Evolutionary conservation across 2,797 vertebrate species (phyloP).

Genomic region (Pelobates cultripes): DNA sequence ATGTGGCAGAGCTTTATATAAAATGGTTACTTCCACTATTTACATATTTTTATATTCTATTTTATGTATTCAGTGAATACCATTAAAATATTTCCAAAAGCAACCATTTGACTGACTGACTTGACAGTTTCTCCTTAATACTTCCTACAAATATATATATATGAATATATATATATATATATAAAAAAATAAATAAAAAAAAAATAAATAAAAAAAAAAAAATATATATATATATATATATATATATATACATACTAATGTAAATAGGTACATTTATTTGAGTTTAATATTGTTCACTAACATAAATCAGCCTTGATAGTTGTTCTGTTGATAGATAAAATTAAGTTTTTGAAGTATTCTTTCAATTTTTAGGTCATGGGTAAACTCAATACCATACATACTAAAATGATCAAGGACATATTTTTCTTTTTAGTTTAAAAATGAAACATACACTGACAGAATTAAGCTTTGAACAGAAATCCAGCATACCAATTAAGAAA

Average conservation of each 20-base stretch:
- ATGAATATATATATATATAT: too few relatives aligned
- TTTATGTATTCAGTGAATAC: constrained; percentile 23
- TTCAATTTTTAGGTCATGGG: constrained; percentile 18
- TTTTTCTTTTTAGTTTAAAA: constrained; percentile 11
- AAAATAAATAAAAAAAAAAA: too few relatives aligned
- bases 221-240: too few relatives aligned
- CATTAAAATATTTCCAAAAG: constrained; percentile 22
- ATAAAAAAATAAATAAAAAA: too few relatives aligned
- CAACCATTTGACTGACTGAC: constrained; percentile 12
- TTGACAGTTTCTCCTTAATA: constrained; percentile 2
- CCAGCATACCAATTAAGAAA: constrained; percentile 4
- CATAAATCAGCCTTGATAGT: not conserved
- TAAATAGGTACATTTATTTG: not conserved
- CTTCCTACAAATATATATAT: constrained; percentile 16
- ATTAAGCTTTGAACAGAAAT: not conserved
- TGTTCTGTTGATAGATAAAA: not conserved
- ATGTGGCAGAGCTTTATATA: constrained; percentile 27
- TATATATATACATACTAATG: too few relatives aligned
- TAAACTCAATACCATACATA: constrained; percentile 14
- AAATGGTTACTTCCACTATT: constrained; percentile 33
- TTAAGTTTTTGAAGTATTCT: not conserved
- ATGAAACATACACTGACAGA: constrained; percentile 5
- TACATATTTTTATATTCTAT: constrained; percentile 46
- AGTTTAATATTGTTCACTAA: not conserved
- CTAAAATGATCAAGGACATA: constrained; percentile 4